Evolutionary conservation across 1,140 invertebrate genomes (phyloP).

Genomic region (Conopomorpha cramerella): DNA sequence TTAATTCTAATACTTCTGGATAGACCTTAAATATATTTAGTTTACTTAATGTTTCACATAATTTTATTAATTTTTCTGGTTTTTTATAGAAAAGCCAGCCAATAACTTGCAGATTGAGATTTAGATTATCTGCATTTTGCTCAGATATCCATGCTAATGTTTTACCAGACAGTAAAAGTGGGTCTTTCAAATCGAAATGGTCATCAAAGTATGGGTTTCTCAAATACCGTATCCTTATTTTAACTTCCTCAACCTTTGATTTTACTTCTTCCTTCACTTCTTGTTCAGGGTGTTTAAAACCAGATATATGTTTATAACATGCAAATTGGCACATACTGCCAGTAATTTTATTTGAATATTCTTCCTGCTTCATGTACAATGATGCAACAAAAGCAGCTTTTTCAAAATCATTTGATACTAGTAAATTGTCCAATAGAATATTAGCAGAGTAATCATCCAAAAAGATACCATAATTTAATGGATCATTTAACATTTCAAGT

Average conservation of each 20-base stretch:
- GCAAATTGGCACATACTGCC: conserved; percentile 73
- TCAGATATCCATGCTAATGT: conserved; percentile 70
- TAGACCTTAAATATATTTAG: conserved; percentile 24
- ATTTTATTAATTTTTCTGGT: conserved; percentile 60
- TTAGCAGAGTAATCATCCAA: conserved; percentile 79
- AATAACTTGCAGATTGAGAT: conserved; percentile 69
- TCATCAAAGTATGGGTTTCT: conserved; percentile 84
- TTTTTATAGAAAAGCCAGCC: conserved; percentile 73
- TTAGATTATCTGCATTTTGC: conserved; percentile 56
- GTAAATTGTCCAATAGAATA: conserved; percentile 80
- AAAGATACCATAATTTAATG: conserved; percentile 89
- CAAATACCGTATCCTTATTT: conserved; percentile 78
- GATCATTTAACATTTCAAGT: conserved; percentile 75
- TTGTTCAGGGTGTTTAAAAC: conserved; percentile 49
- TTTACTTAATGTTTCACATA: conserved; percentile 27
- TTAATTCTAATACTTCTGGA: conserved; percentile 24
- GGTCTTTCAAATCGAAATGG: conserved; percentile 82
- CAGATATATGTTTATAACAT: conserved; percentile 75
- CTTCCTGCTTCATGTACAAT: conserved; percentile 89
- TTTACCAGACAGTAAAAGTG: conserved; percentile 75
- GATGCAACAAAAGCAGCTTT: conserved; percentile 78
- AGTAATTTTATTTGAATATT: conserved; percentile 73
- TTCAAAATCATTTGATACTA: conserved; percentile 70
- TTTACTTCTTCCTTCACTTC: conserved; percentile 35
- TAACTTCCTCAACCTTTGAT: conserved; percentile 68